Conservation (phyloP, 1,140 invertebrate genomes). For the Gryon sp. region DNA sequence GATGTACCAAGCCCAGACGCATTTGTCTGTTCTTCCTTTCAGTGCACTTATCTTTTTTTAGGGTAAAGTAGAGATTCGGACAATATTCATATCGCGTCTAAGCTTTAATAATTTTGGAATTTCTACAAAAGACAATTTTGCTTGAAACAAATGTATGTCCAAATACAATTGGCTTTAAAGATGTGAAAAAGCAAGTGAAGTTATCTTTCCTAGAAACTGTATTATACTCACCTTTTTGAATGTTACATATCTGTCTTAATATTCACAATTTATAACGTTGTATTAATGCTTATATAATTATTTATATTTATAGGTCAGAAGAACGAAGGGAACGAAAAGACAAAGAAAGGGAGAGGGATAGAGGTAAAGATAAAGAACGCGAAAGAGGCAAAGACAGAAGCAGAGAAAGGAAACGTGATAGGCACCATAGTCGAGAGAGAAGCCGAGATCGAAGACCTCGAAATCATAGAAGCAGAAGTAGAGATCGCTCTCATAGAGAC, state of each 20-base stretch:
- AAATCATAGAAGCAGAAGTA: slow-evolving; percentile 74
- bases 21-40: slow-evolving; percentile 49
- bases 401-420: slow-evolving; percentile 71
- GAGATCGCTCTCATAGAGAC: slow-evolving; percentile 72
- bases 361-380: slow-evolving; percentile 66
- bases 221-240: slow-evolving; percentile 42
- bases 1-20: slow-evolving; percentile 59
- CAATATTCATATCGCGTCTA: slow-evolving; percentile 50
- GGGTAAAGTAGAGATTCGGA: slow-evolving; percentile 57
- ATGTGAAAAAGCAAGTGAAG: slow-evolving; percentile 21
- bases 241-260: slow-evolving; percentile 23
- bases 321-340: slow-evolving; percentile 71
- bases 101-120: slow-evolving; percentile 33
- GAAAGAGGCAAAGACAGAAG: slow-evolving; percentile 70
- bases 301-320: slow-evolving; percentile 71
- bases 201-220: slow-evolving; percentile 39
- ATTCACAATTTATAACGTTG: background rate
- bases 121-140: slow-evolving; percentile 20
- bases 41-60: slow-evolving; percentile 59
- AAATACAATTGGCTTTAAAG: too few species aligned
- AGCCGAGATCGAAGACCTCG: slow-evolving; percentile 67
- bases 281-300: slow-evolving; percentile 38
- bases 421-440: slow-evolving; percentile 58
- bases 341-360: slow-evolving; percentile 60
- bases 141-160: too few species aligned